Evolutionary conservation across 2,888 invertebrate species (phyloP).

Genomic region (Nemotelus pantherinus): DNA sequence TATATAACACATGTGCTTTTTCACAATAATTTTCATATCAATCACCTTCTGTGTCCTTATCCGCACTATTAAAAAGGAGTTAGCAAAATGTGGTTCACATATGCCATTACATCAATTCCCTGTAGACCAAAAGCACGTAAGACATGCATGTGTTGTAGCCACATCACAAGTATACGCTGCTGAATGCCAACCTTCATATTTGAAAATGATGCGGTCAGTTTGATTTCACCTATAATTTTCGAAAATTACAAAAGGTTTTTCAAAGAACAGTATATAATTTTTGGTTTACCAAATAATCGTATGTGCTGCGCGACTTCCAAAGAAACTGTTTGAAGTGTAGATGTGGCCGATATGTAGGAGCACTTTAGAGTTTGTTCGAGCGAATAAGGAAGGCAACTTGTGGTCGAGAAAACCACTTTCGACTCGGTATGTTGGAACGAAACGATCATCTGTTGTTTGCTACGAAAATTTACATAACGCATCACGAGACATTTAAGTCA

Average conservation of each 20-base stretch:
- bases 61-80: too few species aligned
- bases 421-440: background rate
- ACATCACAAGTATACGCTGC: background rate
- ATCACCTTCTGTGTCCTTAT: too few species aligned
- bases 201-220: background rate
- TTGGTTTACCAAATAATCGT: background rate
- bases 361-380: background rate
- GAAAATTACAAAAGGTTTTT: conserved; percentile 2
- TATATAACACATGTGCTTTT: too few species aligned
- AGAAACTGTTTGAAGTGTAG: background rate
- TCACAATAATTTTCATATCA: too few species aligned
- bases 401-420: background rate
- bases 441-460: background rate
- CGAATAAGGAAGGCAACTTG: background rate
- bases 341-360: background rate
- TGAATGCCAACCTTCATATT: background rate
- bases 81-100: too few species aligned
- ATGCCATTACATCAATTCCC: too few species aligned
- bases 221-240: conserved; percentile 10
- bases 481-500: conserved; percentile 5
- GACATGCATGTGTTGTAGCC: too few species aligned
- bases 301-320: background rate
- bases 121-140: too few species aligned
- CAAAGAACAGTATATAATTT: background rate
- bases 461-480: conserved; percentile 1